Conservation (phyloP, 2,888 invertebrate genomes). For the Dynastes grantii region DNA sequence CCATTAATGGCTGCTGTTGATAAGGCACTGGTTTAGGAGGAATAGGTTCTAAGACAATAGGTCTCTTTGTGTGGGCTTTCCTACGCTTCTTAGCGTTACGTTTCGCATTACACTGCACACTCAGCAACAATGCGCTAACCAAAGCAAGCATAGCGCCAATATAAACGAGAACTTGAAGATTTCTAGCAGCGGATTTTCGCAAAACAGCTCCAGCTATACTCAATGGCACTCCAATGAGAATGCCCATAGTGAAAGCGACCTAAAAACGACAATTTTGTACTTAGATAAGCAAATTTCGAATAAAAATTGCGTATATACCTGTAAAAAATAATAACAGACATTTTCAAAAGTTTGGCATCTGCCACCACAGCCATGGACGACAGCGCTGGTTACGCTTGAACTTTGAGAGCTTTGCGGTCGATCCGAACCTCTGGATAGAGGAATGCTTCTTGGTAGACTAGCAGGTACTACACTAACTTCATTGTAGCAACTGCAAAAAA, state of each 20-base stretch:
- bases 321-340: conserved; percentile 81
- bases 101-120: conserved; percentile 77
- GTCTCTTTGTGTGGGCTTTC: conserved; percentile 63
- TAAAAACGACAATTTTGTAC: conserved; percentile 61
- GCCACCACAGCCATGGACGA: conserved; percentile 80
- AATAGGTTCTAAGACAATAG: conserved; percentile 65
- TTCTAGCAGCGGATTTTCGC: conserved; percentile 77
- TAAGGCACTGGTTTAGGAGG: conserved; percentile 53
- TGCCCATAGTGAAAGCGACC: conserved; percentile 80
- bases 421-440: conserved; percentile 59
- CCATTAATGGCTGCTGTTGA: conserved; percentile 58
- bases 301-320: conserved; percentile 69
- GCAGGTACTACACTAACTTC: conserved; percentile 34
- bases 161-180: conserved; percentile 79
- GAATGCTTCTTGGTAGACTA: conserved; percentile 49
- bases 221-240: conserved; percentile 78
- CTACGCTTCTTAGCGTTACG: conserved; percentile 62
- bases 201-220: conserved; percentile 79
- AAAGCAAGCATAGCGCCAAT: conserved; percentile 78
- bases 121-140: conserved; percentile 76
- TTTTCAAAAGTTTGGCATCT: conserved; percentile 81
- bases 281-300: not conserved
- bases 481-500: conserved; percentile 41
- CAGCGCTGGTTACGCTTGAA: conserved; percentile 70
- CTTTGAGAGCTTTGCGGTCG: conserved; percentile 67